A percentile compares a stretch with the other conserved stretches of the same genome.
Conservation (phyloP, 1,140 invertebrate species). For the Bombyx mandarina region DNA sequence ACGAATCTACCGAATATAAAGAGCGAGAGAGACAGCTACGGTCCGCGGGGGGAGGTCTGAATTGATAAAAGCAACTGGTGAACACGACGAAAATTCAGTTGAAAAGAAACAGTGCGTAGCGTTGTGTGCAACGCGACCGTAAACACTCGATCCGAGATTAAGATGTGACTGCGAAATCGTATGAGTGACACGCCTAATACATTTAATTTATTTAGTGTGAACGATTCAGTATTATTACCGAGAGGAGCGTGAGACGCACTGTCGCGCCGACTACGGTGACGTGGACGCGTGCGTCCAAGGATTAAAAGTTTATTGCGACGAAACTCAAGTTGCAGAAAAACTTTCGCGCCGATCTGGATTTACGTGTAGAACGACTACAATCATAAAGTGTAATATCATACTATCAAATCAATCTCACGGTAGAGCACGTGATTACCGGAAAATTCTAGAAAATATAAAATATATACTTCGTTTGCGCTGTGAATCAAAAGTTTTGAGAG, state of each 20-base stretch:
- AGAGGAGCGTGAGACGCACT: constrained; percentile 21
- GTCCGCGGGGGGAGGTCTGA: constrained; percentile 37
- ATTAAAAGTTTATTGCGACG: constrained; percentile 59
- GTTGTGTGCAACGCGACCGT: constrained; percentile 21
- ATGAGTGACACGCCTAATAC: constrained; percentile 44
- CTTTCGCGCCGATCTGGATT: constrained; percentile 44
- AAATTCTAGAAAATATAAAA: constrained; percentile 52
- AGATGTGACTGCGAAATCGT: constrained; percentile 55
- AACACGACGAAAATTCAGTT: constrained; percentile 58
- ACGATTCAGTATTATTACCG: constrained; percentile 15
- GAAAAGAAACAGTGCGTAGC: constrained; percentile 34
- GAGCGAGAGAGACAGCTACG: constrained; percentile 39
- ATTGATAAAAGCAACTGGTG: constrained; percentile 68
- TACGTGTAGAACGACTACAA: constrained; percentile 27
- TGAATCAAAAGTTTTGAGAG: constrained; percentile 27
- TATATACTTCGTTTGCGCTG: constrained; percentile 22
- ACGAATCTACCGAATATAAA: constrained; percentile 14
- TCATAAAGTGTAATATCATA: constrained; percentile 23
- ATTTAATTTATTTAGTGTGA: constrained; percentile 29
- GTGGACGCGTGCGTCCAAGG: constrained; percentile 53
- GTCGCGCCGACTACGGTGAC: constrained; percentile 39
- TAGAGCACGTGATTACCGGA: constrained; percentile 49
- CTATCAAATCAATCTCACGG: constrained; percentile 27
- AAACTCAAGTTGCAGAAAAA: constrained; percentile 53
- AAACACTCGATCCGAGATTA: constrained; percentile 38